Base-by-base conservation (phyloP, 1,140 invertebrate genomes). In the Halotydeus destructor region DNA sequence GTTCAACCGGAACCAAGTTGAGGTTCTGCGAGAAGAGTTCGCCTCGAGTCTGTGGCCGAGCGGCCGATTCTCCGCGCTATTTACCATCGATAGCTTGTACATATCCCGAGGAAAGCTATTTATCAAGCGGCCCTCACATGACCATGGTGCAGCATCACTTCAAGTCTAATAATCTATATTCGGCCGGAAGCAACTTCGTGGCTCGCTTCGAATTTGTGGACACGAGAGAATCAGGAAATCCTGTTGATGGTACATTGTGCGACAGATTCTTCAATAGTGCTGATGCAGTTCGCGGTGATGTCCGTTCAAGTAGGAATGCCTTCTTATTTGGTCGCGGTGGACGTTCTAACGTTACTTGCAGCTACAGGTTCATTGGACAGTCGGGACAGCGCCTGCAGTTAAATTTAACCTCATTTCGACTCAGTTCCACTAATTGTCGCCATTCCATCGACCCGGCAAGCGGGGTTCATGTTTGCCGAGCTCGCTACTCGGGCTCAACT, bases 251-350 rank as follows among this genome's bases (percentile, higher is more conserved):
- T 5, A 40, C 48, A 26, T 38, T 45, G n/a, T 53, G 52, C 32
- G 48, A 52, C 38, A 37, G 52, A 26, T 30, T 34, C 22, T 50
- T 52, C 23, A 18, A 41, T 9, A 40, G 22, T 25, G 12, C 6
- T 26, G 30, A 26, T 30, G 49, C 21, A 12, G n/a, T 21, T 3
- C 39, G 39, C 4, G 47, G 44, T 5, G 37, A 14, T 5, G 31
- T 53, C 16, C 8, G 27, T 18, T 49, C 49, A 3, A 44, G 44
- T n/a, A 45, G 34, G 16, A 53, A 53, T 38, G 9, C 52, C 2
- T 53, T 53, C 32, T 46, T 38, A n/a, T 53, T 43, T 28, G 52
- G 52, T 21, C 36, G 52, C 32, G 52, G 52, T 6, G 52, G 52
- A 1, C 34, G 33, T 18, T 38, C 43, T 33, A 44, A 50, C 30